Conservation (phyloP, 2,797 vertebrate species). For the Spondyliosoma cantharus region DNA sequence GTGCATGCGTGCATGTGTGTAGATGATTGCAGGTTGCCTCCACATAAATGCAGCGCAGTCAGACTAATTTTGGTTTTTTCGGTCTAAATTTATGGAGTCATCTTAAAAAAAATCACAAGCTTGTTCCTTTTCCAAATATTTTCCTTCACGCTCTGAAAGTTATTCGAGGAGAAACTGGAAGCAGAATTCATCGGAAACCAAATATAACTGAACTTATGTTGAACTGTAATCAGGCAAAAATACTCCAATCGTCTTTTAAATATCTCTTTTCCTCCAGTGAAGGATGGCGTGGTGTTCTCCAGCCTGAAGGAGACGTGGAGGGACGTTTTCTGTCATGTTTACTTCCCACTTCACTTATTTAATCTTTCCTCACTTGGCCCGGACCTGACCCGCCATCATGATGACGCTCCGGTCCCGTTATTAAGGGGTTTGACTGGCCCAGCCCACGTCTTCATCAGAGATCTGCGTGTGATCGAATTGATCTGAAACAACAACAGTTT, state of each 20-base stretch:
- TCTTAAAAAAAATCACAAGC: not conserved
- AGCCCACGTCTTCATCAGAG: no score
- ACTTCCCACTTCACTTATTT: not conserved
- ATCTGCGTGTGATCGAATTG: no score
- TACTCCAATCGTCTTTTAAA: not conserved
- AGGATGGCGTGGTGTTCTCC: not conserved
- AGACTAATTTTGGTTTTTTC: not conserved
- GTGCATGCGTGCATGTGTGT: not conserved
- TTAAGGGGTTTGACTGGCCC: no score
- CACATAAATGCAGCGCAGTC: conserved; percentile 8
- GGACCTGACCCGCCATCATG: not conserved
- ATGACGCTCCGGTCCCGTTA: not conserved
- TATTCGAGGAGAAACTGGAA: not conserved
- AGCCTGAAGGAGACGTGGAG: not conserved
- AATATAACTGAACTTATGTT: not conserved
- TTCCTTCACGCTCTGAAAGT: not conserved
- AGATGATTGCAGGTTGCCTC: conserved; percentile 16
- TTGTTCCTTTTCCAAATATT: not conserved
- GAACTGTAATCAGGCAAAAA: not conserved
- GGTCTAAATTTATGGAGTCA: conserved; percentile 7
- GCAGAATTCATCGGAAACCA: not conserved
- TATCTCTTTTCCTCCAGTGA: not conserved
- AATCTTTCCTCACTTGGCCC: not conserved
- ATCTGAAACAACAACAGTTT: no score
- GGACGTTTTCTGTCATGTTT: not conserved